Evolutionary conservation across 2,113 vertebrate genomes (phyloP).

Genomic region (Sylvilagus bachmani): DNA sequence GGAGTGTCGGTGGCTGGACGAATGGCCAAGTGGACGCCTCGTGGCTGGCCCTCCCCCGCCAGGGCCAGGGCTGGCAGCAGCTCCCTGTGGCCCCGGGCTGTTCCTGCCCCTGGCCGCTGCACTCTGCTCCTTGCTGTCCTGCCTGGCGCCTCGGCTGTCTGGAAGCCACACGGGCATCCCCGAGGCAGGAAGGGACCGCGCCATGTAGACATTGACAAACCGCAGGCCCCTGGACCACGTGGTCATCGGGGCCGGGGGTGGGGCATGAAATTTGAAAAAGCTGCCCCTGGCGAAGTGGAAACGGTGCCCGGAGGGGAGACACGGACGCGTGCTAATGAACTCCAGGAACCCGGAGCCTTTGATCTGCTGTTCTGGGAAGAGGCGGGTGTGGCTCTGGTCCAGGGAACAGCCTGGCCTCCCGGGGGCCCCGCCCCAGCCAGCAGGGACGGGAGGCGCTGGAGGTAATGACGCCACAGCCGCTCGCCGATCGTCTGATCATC

Average conservation of each 20-base stretch:
- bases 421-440: rapidly evolving
- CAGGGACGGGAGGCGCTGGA: background rate
- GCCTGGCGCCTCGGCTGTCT: rapidly evolving
- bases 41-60: rapidly evolving
- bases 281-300: background rate
- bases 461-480: rapidly evolving
- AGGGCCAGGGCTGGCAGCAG: background rate
- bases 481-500: background rate
- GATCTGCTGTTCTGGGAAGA: slow-evolving; percentile 46
- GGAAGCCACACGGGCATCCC: background rate
- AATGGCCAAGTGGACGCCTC: rapidly evolving
- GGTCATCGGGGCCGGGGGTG: background rate
- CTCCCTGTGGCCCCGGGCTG: background rate
- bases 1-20: rapidly evolving
- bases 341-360: background rate
- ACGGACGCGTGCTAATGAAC: background rate
- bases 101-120: background rate
- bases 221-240: background rate
- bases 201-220: background rate
- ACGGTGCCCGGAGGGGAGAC: slow-evolving; percentile 1
- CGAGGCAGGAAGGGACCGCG: background rate
- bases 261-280: background rate
- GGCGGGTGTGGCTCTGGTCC: background rate
- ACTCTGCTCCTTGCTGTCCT: background rate
- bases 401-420: rapidly evolving